Base-by-base conservation (phyloP, 2,113 vertebrate species). In the Verasper variegatus region DNA sequence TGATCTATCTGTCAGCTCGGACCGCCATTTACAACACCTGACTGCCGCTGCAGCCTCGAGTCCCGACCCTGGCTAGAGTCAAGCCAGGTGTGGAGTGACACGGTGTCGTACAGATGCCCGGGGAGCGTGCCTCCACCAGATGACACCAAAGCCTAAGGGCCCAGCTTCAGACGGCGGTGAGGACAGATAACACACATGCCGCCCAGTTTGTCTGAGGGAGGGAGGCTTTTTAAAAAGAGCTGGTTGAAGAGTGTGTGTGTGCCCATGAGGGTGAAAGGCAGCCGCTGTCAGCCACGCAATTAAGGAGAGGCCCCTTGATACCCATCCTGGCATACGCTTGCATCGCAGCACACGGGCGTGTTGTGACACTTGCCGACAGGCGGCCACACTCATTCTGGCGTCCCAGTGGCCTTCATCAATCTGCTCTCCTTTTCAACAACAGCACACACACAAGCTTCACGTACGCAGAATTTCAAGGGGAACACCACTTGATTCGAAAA, bases 141-240 rank as follows among this genome's bases (percentile, higher is more conserved):
- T 71, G 88, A 90, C 90, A 90, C 84, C 54, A 62, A 42, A 79
- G 68, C 80, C 26, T 4, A 13, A 62, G 37, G 52, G 31, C 40
- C 3, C 3, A 15, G 74, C 68, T 64, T 86, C 71, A 87, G 80
- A 78, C 72, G 52, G 80, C 74, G 68, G 80, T 40, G 74, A 37
- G 61, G 85, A 84, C 86, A 89, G 83, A 93, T 88, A 85, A 91
- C 80, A 85, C 5, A 52, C 86, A 91, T 92, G 83, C 90, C 90
- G 45, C 76, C 82, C 67, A 40, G 67, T 58, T 80, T 14, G 15
- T 77, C 64, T 71, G 31, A 86, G 74, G 86, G 80, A 81, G 58
- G 66, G 79, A 81, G 64, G 68, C 56, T 58, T 68, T 61, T 83
- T 35, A 82, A 85, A 83, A 57, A 61, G 71, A 82, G 78, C 52